Evolutionary conservation across 2,113 vertebrate genomes (phyloP).

Genomic region (Zapornia atra): DNA sequence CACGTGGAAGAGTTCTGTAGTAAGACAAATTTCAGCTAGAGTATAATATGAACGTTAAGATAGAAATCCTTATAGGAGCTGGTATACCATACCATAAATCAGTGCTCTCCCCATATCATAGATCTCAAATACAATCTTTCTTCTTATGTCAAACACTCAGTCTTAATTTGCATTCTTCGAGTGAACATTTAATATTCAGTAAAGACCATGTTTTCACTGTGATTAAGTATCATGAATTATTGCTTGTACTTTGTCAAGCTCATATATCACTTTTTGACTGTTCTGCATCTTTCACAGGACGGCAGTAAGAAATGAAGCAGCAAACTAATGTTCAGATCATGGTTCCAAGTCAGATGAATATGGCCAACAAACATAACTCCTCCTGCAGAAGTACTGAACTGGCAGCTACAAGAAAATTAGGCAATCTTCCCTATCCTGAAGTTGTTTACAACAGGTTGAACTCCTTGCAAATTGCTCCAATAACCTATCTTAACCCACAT

Average conservation of each 20-base stretch:
- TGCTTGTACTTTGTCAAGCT: not conserved
- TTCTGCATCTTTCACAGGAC: not conserved
- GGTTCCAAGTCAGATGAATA: not conserved
- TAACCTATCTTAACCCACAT: not conserved
- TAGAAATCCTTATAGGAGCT: not conserved
- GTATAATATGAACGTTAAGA: not conserved
- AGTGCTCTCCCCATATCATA: not conserved
- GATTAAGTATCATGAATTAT: not conserved
- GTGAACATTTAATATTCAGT: not conserved
- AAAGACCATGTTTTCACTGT: not conserved
- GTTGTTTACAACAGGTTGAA: not conserved
- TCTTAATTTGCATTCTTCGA: not conserved
- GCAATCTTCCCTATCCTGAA: not conserved
- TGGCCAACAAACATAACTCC: not conserved
- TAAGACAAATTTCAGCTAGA: not conserved
- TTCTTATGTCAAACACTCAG: not conserved
- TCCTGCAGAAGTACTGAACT: not conserved
- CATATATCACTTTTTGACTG: not conserved
- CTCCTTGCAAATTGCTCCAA: not conserved
- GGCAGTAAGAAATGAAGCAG: not conserved
- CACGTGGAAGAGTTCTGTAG: not conserved
- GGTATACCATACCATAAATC: not conserved
- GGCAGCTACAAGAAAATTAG: not conserved
- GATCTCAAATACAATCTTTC: not conserved
- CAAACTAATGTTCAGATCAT: not conserved